A percentile compares a stretch with the other conserved stretches of the same genome.
These are phyloP conservation scores for Chelonoidis abingdonii DNA, from an alignment of 2,113 vertebrate species.

Conservation along the genomic window DNA sequence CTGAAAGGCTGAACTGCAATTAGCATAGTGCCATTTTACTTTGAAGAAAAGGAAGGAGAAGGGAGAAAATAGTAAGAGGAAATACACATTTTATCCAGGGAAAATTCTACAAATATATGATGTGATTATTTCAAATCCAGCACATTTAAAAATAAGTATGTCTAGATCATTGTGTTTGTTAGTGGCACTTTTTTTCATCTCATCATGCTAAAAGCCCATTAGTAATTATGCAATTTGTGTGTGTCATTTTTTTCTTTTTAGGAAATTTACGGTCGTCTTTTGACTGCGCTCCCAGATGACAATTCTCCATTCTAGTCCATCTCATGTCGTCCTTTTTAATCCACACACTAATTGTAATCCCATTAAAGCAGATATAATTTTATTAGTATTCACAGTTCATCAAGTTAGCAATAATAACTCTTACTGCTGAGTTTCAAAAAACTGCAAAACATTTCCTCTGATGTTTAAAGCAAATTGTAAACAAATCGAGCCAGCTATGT, in stretches of 20 bases:
- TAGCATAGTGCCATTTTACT: neutral
- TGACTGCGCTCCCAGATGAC: conserved; percentile 1
- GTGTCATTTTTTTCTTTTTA: conserved; percentile 1
- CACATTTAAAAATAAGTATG: neutral
- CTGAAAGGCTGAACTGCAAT: neutral
- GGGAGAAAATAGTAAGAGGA: neutral
- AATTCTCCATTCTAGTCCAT: neutral
- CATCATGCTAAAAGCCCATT: neutral
- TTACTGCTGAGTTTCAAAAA: conserved; percentile 64
- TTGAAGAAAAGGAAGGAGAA: neutral
- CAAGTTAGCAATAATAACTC: conserved; percentile 77
- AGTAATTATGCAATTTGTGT: conserved; percentile 3
- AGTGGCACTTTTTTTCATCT: neutral
- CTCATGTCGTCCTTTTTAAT: conserved; percentile 76
- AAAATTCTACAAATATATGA: neutral
- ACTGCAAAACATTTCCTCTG: conserved; percentile 21
- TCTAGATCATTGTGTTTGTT: neutral
- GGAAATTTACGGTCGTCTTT: conserved; percentile 32
- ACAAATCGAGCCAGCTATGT: conserved; percentile 26
- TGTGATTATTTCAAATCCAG: neutral
- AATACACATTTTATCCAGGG: neutral
- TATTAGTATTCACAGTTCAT: conserved; percentile 84
- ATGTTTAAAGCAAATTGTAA: conserved; percentile 42
- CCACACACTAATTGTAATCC: conserved; percentile 82
- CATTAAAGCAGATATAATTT: conserved; percentile 84